These are phyloP conservation scores for cat (Felis catus) DNA, from an alignment of 2,113 vertebrate species.

Conservation along the genomic window F.catus_Fca126_mat1.0 CM031415.1:59527001-59527500, in stretches of 20 bases:
- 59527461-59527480: background rate
- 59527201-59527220: background rate
- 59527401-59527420: background rate
- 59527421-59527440: background rate
- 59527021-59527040: background rate
- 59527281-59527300: background rate
- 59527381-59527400: background rate
- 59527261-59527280: background rate
- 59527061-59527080: background rate
- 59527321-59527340: background rate
- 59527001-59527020: background rate
- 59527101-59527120: background rate
- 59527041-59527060: background rate
- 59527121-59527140: background rate
- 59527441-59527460: background rate
- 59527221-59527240: background rate
- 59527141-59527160: background rate
- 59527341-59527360: background rate
- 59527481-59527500: background rate
- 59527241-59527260: too few relatives aligned
- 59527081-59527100: background rate
- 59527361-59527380: background rate
- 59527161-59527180: background rate
- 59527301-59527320: background rate
- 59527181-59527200: constrained; percentile 16